Evolutionary conservation across 2,797 vertebrate genomes (phyloP).

Genomic region (Poeciliopsis gracilis): DNA sequence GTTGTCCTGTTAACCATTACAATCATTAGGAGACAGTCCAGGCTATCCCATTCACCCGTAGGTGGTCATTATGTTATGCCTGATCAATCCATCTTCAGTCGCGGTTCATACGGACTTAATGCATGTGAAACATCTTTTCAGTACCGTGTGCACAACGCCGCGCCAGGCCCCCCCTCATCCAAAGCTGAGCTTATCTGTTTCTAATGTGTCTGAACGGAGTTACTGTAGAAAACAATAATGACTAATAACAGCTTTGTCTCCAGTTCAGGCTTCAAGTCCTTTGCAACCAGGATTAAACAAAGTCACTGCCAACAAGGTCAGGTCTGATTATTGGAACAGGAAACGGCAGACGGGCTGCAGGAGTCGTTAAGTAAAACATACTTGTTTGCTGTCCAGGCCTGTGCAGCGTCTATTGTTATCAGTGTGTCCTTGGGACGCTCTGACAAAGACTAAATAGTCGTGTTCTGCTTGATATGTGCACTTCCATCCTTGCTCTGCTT

Average conservation of each 20-base stretch:
- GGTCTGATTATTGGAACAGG: conserved; percentile 5
- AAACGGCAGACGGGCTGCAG: not conserved
- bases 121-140: not conserved
- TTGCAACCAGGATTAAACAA: conserved; percentile 7
- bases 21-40: not conserved
- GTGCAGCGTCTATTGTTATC: conserved; percentile 49
- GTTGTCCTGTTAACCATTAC: not conserved
- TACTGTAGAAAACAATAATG: not conserved
- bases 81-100: not conserved
- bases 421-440: conserved; percentile 62
- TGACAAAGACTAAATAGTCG: conserved; percentile 71
- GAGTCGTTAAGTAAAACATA: conserved; percentile 6
- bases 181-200: conserved; percentile 5
- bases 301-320: conserved; percentile 3
- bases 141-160: not conserved
- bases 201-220: not conserved
- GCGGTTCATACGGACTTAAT: not conserved
- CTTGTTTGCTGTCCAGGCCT: not conserved
- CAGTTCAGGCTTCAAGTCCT: too few species aligned
- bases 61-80: not conserved
- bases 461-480: conserved; percentile 54
- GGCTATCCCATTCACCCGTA: not conserved
- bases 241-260: not conserved
- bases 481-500: conserved; percentile 35
- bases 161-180: not conserved